Base-by-base conservation (phyloP, 2,888 invertebrate genomes). In the Stenichneumon culpator region DNA sequence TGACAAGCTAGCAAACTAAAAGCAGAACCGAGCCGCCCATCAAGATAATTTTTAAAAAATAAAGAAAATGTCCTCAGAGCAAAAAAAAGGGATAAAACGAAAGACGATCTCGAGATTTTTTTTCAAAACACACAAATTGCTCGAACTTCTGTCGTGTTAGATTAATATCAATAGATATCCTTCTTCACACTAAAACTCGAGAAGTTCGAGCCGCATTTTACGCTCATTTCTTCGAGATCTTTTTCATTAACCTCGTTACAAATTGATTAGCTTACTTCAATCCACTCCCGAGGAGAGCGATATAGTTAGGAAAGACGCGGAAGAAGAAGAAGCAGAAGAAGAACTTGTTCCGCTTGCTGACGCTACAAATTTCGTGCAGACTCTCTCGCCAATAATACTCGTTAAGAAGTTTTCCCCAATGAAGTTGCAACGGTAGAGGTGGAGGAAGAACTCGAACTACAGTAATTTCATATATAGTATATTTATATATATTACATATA, bases 181-280 rank as follows among this genome's bases (percentile, higher is more conserved):
- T 9, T 36, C 39, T 63, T 72, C 22, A 22, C 54, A 11, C 22
- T 54, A 57, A 68, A 68, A 78, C n/a, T 25, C 22, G 14, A 69
- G 19, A 28, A 54, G 54, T 72, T 52, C 19, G 60, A 60, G 69
- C 28, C 9, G 11, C 2, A 39, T 39, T 39, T 39, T 11, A 39
- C 39, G 39, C 39, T 14, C 9, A 14, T 50, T 70, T 70, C 69
- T 63, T 50, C 44, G 7, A 36, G 36, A 68, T 50, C 54, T 79
- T 69, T 19, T 83, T 83, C 54, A 79, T 63, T 63, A 79, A 68
- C 39, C 68, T 67, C 39, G 32, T 54, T 11, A 78, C 25, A 72
- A 73, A 47, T 74, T 79, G 63, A 79, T 74, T 65, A 79, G 63
- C 79, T 74, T 52, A 22, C 52, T 83, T 74, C 47, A 79, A 54